phyloP scores from a whole-genome alignment of 2,888 invertebrate species.

The Augochlorella aurata region DNA sequence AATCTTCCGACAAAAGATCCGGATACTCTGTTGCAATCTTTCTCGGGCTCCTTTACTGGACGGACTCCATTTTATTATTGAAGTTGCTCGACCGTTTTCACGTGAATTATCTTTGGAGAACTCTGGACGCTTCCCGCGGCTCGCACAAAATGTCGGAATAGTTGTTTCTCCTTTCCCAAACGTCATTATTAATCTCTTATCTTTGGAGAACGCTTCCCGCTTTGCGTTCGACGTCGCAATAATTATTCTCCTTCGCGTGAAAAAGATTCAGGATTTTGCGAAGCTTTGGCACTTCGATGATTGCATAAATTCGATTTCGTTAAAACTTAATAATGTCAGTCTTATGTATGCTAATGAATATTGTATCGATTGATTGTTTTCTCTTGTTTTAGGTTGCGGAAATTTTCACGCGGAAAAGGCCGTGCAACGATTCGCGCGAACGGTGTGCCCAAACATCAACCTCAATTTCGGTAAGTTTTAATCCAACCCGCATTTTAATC shows the following conservation, averaged over 20 bases:
- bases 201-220: not conserved
- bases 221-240: no score
- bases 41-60: not conserved
- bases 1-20: not conserved
- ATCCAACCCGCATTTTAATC: not conserved
- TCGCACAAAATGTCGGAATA: not conserved
- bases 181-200: not conserved
- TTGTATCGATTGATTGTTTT: not conserved
- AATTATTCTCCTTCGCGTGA: no score
- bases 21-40: not conserved
- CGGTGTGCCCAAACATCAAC: no score
- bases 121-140: not conserved
- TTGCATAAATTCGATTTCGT: no score
- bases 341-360: not conserved
- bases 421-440: not conserved
- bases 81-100: slow-evolving; percentile 2
- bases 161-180: not conserved
- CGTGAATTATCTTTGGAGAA: not conserved
- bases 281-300: no score
- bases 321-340: no score
- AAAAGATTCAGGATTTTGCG: no score
- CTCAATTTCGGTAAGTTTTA: not conserved
- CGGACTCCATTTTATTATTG: slow-evolving; percentile 1
- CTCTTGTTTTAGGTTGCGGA: not conserved
- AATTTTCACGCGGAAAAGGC: not conserved